These are phyloP conservation scores for Archips crataeganus DNA, from an alignment of 2,888 invertebrate species.

Conservation along the genomic window DNA sequence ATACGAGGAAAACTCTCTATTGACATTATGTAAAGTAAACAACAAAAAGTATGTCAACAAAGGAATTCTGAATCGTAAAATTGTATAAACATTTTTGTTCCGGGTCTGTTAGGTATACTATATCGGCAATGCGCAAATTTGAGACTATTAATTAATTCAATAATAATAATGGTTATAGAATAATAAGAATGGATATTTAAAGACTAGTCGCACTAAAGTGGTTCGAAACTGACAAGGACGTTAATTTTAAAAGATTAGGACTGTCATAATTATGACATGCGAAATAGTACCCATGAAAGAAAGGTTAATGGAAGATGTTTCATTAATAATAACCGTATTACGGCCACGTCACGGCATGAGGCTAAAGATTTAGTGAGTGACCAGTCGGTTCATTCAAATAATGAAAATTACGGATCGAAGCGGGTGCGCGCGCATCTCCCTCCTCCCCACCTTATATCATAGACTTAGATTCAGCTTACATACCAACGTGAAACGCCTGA, in stretches of 20 bases:
- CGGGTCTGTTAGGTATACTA: background rate
- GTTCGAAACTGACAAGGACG: background rate
- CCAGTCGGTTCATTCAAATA: slow-evolving; percentile 76
- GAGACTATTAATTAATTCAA: too few species aligned
- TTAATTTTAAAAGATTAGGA: background rate
- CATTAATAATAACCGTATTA: slow-evolving; percentile 19
- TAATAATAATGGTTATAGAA: too few species aligned
- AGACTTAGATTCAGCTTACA: slow-evolving; percentile 49
- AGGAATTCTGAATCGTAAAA: background rate
- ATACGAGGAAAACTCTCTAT: slow-evolving; percentile 20
- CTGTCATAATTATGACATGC: background rate
- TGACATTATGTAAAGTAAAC: slow-evolving; percentile 12
- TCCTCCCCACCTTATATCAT: slow-evolving; percentile 42
- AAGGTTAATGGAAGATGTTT: slow-evolving; percentile 14
- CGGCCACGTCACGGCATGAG: slow-evolving; percentile 55
- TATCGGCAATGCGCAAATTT: too few species aligned
- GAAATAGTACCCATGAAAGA: slow-evolving; percentile 1
- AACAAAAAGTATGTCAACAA: slow-evolving; percentile 8
- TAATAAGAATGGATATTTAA: background rate
- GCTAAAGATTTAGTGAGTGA: slow-evolving; percentile 61
- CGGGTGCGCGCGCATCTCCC: slow-evolving; percentile 75
- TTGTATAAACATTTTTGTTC: background rate
- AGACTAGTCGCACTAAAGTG: background rate
- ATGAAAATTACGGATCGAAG: slow-evolving; percentile 73
- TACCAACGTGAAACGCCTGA: slow-evolving; percentile 53